phyloP scores from a whole-genome alignment of 2,888 invertebrate species.

The Drosophila suboccidentalis region DNA sequence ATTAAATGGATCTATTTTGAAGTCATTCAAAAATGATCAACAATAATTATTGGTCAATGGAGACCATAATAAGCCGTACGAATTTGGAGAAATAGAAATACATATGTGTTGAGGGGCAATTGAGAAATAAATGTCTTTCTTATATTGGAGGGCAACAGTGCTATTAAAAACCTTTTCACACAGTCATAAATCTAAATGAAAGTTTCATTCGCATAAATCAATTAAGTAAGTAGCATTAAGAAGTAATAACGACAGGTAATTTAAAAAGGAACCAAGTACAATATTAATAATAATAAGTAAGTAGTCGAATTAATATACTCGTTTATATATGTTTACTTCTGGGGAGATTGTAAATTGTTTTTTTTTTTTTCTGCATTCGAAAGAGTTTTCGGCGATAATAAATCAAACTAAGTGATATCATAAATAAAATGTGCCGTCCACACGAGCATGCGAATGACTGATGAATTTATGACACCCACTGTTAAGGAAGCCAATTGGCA shows the following conservation, averaged over 20 bases:
- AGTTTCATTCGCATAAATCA: conserved; percentile 59
- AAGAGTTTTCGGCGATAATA: conserved; percentile 61
- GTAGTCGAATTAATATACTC: conserved; percentile 11
- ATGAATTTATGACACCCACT: conserved; percentile 75
- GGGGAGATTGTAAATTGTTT: conserved; percentile 16
- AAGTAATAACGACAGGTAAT: conserved; percentile 50
- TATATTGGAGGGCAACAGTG: conserved; percentile 1
- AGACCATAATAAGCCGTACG: background rate
- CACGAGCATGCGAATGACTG: conserved; percentile 63
- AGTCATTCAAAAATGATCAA: background rate
- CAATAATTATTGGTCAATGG: background rate
- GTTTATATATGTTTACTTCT: conserved; percentile 13
- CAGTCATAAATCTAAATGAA: conserved; percentile 70
- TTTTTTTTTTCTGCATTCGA: conserved; percentile 39
- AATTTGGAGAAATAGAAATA: conserved; percentile 1
- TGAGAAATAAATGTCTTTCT: background rate
- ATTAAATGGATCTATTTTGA: background rate
- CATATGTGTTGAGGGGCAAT: conserved; percentile 2
- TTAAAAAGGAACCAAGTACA: conserved; percentile 49
- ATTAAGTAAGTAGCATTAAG: conserved; percentile 64
- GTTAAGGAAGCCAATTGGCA: conserved; percentile 54
- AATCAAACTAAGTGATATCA: conserved; percentile 67
- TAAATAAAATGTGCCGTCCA: conserved; percentile 56
- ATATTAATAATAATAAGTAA: conserved; percentile 19
- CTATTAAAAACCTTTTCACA: conserved; percentile 72